Evolutionary conservation across 1,140 invertebrate genomes (phyloP), one percentile per base, ranked within the genome.

Genomic region (Bombus cullumanus): DNA sequence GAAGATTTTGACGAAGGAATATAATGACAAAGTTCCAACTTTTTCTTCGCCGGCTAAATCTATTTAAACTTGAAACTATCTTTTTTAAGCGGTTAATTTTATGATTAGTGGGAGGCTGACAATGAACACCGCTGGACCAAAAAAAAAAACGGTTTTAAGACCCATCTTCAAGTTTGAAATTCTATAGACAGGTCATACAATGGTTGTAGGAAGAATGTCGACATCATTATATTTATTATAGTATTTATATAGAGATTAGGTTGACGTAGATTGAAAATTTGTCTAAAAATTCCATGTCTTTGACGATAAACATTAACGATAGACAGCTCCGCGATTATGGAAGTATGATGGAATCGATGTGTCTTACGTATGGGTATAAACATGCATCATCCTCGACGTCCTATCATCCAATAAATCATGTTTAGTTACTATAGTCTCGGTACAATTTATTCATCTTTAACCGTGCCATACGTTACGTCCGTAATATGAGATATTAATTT

Each of bases 391-490:
- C 1, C 43, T 62, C 22, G 34, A 41, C 37, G 15, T 62, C 41
- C 43, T n/a, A 72, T 57, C 12, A 41, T 62, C 57, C 28, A 43
- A 78, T 78, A 66, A 78, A 66, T 64, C 57, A 43, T n/a, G n/a
- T 64, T 43, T 39, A 41, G 6, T 78, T 37, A 41, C 22, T 41
- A 43, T 31, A 78, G 59, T 41, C 28, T 66, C 31, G 13, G 3
- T 25, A 5, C 41, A 43, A n/a, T 43, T 72, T 53, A 3, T 75
- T 53, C 73, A 57, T 37, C 10, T 28, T 57, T 6, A 74, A 25
- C 31, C 9, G 6, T 34, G n/a, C 28, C 8, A 31, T 43, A 22
- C 9, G 34, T 69, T 39, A 28, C 0, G 3, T 28, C 6, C n/a
- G 2, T 9, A 8, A 10, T n/a, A n/a, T n/a, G 34, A 28, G 13